Conservation (phyloP, 2,888 invertebrate genomes). For the Lamellibrachia columna region DNA sequence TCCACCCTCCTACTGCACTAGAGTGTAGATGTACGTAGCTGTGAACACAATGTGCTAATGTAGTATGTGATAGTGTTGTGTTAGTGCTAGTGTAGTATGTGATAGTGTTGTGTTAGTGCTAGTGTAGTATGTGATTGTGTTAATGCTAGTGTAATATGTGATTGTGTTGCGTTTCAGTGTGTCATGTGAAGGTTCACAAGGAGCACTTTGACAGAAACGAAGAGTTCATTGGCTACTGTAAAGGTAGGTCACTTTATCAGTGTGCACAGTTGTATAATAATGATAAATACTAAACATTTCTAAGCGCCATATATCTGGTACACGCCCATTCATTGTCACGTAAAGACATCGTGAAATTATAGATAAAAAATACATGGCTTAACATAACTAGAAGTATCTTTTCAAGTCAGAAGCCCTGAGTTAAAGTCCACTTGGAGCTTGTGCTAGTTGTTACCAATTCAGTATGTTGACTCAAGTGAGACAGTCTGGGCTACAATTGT, state of each 20-base stretch:
- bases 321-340: background rate
- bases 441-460: no score
- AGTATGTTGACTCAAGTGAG: no score
- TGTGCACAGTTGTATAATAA: background rate
- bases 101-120: background rate
- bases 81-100: background rate
- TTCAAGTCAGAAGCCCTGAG: no score
- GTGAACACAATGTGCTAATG: background rate
- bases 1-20: conserved; percentile 95
- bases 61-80: no score
- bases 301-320: background rate
- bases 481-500: no score
- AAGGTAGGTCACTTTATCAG: conserved; percentile 65
- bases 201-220: conserved; percentile 90
- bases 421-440: no score
- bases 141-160: background rate
- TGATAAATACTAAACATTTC: background rate
- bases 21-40: conserved; percentile 61
- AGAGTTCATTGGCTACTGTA: conserved; percentile 91
- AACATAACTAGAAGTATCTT: no score
- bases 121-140: background rate
- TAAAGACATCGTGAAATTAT: no score
- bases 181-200: conserved; percentile 96
- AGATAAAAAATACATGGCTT: no score
- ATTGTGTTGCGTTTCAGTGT: conserved; percentile 72